Base-by-base conservation (phyloP, 2,888 invertebrate genomes). In the Cosmia trapezina region DNA sequence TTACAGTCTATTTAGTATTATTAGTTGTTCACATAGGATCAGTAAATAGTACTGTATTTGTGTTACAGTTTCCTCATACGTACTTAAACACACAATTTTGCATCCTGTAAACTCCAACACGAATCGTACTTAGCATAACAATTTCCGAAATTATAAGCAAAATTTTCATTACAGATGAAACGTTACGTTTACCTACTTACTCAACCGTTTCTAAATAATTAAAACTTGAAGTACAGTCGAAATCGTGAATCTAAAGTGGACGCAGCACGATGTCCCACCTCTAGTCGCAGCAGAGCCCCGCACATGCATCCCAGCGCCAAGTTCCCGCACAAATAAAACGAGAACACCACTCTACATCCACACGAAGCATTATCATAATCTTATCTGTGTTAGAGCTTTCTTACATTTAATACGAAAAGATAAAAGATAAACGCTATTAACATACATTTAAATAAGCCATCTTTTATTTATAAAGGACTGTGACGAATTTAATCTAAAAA, bases 271-370 rank as follows among this genome's bases (percentile, higher is more conserved):
- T 37, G 45, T 45, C 62, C n/a, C 80, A 64, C 51, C 78, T 17
- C 78, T 80, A 68, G 11, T 11, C 4, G 0, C 8, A 14, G 33
- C 51, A 33, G 61, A 69, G 64, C 68, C 63, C 61, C 78, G 49
- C 54, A 57, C 81, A 75, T 75, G 75, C 78, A 56, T 2, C 43
- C 43, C 61, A 28, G 69, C 62, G 78, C 81, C 78, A 79, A 79
- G 57, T 81, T 69, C 61, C 61, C 62, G 62, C 63, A 49, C 70
- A 66, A 78, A 79, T 76, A 81, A 70, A 76, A 79, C 59, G 65
- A 65, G 65, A 70, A 56, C 73, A 57, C 43, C 67, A 59, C 76
- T 81, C 66, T 66, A 81, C 61, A 76, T 80, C 33, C 69, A 76
- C 56, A 51, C 49, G 43, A 43, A 33, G 53, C 53, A 78, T 80